Conservation (phyloP, 2,113 vertebrate species). For the Corythoichthys intestinalis region DNA sequence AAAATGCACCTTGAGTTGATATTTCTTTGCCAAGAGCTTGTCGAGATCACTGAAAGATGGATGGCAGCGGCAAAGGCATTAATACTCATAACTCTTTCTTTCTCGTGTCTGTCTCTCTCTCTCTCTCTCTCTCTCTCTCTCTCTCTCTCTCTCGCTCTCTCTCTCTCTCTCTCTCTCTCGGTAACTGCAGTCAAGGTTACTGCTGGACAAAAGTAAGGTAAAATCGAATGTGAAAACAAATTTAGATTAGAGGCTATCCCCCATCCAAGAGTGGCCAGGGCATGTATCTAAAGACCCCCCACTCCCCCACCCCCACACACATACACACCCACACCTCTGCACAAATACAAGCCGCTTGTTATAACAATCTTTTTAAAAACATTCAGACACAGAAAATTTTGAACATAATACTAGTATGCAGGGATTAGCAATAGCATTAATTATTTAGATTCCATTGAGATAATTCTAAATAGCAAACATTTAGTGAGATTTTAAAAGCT, state of each 20-base stretch:
- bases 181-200: constrained; percentile 34
- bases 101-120: not conserved
- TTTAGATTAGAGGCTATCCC: constrained; percentile 31
- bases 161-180: not conserved
- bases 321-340: not conserved
- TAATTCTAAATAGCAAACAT: not conserved
- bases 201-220: constrained; percentile 19
- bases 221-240: too few relatives aligned
- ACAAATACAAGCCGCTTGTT: not conserved
- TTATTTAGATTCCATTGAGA: not conserved
- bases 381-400: not conserved
- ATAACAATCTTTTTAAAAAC: not conserved
- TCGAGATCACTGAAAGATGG: not conserved
- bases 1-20: constrained; percentile 5
- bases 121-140: too few relatives aligned
- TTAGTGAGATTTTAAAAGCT: not conserved
- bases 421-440: not conserved
- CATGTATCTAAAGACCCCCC: constrained; percentile 5
- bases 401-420: not conserved
- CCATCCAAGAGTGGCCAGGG: constrained; percentile 9
- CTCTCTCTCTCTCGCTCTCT: not conserved
- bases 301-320: constrained; percentile 16
- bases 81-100: not conserved
- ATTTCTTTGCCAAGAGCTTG: constrained; percentile 3
- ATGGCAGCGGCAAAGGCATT: not conserved